These are phyloP conservation scores for Thinocorus orbignyianus DNA, from an alignment of 2,113 vertebrate species.

Conservation along the genomic window DNA sequence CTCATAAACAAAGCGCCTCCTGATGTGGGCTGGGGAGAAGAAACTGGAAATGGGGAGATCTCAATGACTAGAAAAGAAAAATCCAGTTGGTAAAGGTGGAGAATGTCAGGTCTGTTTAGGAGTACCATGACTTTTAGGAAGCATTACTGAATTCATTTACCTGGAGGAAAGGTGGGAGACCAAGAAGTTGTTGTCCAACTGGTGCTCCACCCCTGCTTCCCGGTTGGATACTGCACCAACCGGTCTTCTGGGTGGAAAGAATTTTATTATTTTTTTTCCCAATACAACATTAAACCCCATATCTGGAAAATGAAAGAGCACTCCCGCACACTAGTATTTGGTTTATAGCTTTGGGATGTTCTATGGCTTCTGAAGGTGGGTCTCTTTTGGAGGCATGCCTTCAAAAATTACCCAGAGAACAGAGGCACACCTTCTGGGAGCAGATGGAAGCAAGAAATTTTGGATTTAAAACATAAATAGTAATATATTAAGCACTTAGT, in stretches of 20 bases:
- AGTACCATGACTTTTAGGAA: not conserved
- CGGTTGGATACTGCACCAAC: not conserved
- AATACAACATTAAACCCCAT: not conserved
- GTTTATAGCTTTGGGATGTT: not conserved
- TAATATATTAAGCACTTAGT: not conserved
- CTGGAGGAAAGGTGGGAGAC: not conserved
- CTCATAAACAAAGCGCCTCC: not conserved
- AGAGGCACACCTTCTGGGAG: not conserved
- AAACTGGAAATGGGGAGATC: not conserved
- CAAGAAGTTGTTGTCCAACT: not conserved
- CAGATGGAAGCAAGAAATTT: not conserved
- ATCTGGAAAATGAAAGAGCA: not conserved
- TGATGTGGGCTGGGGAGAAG: not conserved
- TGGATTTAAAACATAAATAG: not conserved
- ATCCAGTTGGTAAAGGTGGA: not conserved
- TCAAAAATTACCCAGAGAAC: not conserved
- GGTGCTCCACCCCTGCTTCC: not conserved
- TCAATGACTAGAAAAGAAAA: not conserved
- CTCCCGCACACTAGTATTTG: not conserved
- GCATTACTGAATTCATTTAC: not conserved
- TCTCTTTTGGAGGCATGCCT: not conserved
- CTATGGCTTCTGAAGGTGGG: rapidly evolving
- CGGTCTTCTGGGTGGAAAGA: not conserved
- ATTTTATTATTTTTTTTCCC: not conserved
- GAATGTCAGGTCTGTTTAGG: rapidly evolving